These are phyloP conservation scores for Phallusia fumigata DNA, from an alignment of 23 tunicate species.

Conservation along the genomic window DNA sequence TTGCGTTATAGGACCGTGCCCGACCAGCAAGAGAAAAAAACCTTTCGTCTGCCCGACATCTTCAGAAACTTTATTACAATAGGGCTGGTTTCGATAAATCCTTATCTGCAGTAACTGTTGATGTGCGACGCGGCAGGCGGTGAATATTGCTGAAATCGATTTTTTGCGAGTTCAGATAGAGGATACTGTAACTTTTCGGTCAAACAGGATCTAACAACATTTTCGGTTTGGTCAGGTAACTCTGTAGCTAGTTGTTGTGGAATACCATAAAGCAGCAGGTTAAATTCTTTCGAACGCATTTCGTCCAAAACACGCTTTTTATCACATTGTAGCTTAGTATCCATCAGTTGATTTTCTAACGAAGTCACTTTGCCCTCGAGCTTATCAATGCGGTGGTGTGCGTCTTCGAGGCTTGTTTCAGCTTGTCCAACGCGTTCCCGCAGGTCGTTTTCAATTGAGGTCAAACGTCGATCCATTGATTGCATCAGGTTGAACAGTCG, in stretches of 20 bases:
- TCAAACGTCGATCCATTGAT: not conserved
- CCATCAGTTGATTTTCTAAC: no score
- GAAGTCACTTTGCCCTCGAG: not conserved
- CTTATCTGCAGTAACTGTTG: not conserved
- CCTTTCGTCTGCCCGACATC: no score
- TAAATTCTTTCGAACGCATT: not conserved
- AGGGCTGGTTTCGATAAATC: not conserved
- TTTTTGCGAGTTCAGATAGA: not conserved
- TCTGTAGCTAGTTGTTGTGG: not conserved
- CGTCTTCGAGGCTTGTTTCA: not conserved
- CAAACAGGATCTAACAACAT: not conserved
- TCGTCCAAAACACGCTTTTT: slow-evolving; percentile 1
- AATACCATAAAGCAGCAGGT: not conserved
- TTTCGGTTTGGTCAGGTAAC: not conserved
- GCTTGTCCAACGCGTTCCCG: not conserved
- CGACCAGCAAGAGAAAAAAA: no score
- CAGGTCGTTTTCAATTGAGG: slow-evolving; percentile 1
- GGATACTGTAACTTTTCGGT: not conserved
- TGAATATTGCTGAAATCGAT: not conserved
- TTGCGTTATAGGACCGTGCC: no score
- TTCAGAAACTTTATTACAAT: not conserved
- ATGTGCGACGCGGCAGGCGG: slow-evolving; percentile 4
- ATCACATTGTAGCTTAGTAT: not conserved
- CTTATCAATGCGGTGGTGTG: not conserved
- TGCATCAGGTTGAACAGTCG: slow-evolving; percentile 10